Evolutionary conservation across 2,113 vertebrate species (phyloP), one percentile per base, ranked within the genome.

Genomic region (Cariama cristata): DNA sequence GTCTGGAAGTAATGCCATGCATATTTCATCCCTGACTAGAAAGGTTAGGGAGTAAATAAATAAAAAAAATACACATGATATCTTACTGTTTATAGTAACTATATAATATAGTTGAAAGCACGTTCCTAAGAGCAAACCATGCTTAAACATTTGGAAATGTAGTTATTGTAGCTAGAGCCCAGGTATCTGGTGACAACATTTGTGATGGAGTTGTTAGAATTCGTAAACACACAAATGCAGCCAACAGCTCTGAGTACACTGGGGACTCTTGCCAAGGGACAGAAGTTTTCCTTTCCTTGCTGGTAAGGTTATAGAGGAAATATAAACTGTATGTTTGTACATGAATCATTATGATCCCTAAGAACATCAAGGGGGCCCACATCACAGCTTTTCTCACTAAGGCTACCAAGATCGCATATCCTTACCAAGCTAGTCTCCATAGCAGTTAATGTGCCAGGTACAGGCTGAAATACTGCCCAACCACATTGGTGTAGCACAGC

Each of bases 111-210:
- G 45, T 20, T 52, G n/a, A 82, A 56, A 91, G 35, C 32, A 94
- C 0, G 6, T 79, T 93, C 91, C 85, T 92, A 86, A 67, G 33
- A 86, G 47, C 40, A 93, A 96, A 69, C 42, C 35, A 49, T 3
- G 11, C 64, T 89, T 49, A 88, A 95, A 92, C 67, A 66, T 87
- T 97, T 96, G 92, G 76, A 97, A 92, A 91, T 69, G 68, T 56
- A 94, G 68, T 92, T 67, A 56, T 27, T 79, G 62, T 93, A 92
- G 92, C 92, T 84, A 28, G n/a, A 92, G 79, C 87, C 93, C 95
- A 96, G 95, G 91, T 94, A 95, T 94, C 86, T 95, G 91, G 86
- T 97, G 90, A 95, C 93, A 80, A 28, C 53, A 86, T 75, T 93
- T 1, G 0, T 60, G 87, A 93, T 35, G 79, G 82, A 89, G 69